These are phyloP conservation scores for Chymomyza costata DNA, from an alignment of 1,140 invertebrate genomes.

Conservation along the genomic window DNA sequence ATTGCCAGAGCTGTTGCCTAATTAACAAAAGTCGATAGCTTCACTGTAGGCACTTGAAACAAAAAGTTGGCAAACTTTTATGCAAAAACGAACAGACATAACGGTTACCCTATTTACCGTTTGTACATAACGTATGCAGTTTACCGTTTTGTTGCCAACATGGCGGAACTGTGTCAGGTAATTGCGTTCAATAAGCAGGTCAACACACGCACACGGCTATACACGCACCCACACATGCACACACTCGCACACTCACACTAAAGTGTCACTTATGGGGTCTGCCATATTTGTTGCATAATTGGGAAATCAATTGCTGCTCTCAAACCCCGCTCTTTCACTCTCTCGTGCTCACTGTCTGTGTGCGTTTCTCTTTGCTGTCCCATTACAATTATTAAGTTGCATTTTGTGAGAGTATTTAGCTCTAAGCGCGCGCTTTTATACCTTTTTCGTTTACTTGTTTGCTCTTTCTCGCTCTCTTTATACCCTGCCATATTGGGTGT, in stretches of 20 bases:
- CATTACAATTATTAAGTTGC: constrained; percentile 1
- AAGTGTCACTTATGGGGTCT: constrained; percentile 55
- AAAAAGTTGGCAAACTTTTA: constrained; percentile 5
- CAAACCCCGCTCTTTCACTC: no score
- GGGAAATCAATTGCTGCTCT: constrained; percentile 52
- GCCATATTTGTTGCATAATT: constrained; percentile 39
- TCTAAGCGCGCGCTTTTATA: background rate
- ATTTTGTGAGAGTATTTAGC: background rate
- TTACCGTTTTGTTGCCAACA: constrained; percentile 49
- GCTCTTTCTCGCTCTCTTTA: background rate
- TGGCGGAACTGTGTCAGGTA: constrained; percentile 56
- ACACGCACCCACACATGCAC: constrained; percentile 4
- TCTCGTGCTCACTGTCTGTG: no score
- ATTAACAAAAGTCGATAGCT: constrained; percentile 58
- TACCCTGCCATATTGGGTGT: no score
- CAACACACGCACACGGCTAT: background rate
- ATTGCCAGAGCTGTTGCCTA: constrained; percentile 36
- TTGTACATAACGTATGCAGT: constrained; percentile 56
- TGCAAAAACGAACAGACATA: no score
- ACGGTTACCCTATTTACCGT: constrained; percentile 33
- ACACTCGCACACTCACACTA: constrained; percentile 17
- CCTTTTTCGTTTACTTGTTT: background rate
- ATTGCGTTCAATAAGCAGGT: constrained; percentile 72
- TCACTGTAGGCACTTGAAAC: background rate
- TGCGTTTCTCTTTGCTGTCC: constrained; percentile 1